Evolutionary conservation across 2,888 invertebrate genomes (phyloP).

Genomic region (Cataglyphis livida): DNA sequence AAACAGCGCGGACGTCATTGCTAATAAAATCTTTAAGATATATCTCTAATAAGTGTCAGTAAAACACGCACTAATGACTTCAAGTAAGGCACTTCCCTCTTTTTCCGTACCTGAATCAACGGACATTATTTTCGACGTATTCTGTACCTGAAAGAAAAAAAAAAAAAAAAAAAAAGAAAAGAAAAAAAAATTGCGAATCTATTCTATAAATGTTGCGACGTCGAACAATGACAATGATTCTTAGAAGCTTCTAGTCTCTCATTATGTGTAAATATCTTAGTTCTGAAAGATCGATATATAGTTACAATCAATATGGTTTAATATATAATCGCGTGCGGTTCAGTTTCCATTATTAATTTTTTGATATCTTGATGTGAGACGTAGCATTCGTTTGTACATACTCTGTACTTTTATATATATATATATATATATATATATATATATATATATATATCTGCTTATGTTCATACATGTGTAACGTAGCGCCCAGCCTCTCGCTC

Average conservation of each 20-base stretch:
- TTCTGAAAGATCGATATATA: slow-evolving; percentile 13
- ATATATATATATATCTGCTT: slow-evolving; percentile 49
- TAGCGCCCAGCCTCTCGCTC: slow-evolving; percentile 57
- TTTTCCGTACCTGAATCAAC: slow-evolving; percentile 60
- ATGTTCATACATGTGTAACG: slow-evolving; percentile 60
- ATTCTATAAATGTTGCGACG: slow-evolving; percentile 15
- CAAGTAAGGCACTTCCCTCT: slow-evolving; percentile 28
- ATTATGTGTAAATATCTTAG: slow-evolving; percentile 24
- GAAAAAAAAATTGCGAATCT: slow-evolving; percentile 9
- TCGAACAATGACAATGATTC: slow-evolving; percentile 30
- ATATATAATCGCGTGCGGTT: slow-evolving; percentile 31
- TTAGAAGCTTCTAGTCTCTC: slow-evolving; percentile 37
- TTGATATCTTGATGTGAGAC: slow-evolving; percentile 48
- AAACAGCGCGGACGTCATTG: slow-evolving; percentile 38
- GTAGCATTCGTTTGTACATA: slow-evolving; percentile 66
- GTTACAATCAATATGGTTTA: slow-evolving; percentile 17
- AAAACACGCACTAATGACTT: slow-evolving; percentile 27
- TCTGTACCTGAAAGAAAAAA: slow-evolving; percentile 38
- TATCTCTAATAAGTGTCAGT: slow-evolving; percentile 6
- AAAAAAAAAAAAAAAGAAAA: no score
- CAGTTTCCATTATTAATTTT: slow-evolving; percentile 51
- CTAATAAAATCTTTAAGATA: slow-evolving; percentile 52
- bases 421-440: no score
- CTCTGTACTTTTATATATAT: slow-evolving; percentile 48
- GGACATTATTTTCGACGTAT: slow-evolving; percentile 29